Conservation (phyloP, 2,888 invertebrate genomes). For the Trachelus iudaicus region DNA sequence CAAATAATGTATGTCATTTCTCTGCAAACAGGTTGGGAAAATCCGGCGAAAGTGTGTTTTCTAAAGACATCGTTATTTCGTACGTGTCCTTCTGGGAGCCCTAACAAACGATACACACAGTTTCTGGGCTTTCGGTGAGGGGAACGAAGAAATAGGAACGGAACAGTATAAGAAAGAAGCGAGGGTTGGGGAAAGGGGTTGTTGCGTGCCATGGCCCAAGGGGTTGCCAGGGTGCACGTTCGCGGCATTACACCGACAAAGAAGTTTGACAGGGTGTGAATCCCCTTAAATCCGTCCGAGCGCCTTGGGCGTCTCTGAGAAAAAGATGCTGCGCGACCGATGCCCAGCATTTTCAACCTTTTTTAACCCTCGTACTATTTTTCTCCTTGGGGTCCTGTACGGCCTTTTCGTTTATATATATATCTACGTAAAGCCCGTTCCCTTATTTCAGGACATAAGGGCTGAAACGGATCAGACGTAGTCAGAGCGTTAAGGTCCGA, state of each 20-base stretch:
- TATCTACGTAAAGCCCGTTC: neutral
- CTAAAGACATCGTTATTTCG: neutral
- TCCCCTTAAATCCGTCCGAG: slow-evolving; percentile 20
- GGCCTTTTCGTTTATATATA: neutral
- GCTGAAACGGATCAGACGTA: neutral
- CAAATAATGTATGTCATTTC: neutral
- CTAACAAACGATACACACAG: neutral
- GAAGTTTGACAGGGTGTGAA: slow-evolving; percentile 24
- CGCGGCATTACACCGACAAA: slow-evolving; percentile 14
- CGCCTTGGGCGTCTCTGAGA: neutral
- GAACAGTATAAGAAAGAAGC: neutral
- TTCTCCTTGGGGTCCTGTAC: neutral
- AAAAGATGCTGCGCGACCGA: neutral
- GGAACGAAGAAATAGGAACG: neutral
- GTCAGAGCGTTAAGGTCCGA: neutral
- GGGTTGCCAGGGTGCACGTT: neutral
- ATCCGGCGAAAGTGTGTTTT: neutral
- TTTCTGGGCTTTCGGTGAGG: neutral
- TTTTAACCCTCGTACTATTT: neutral
- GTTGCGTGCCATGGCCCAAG: neutral
- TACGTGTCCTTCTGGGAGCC: neutral
- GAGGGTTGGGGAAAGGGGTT: neutral
- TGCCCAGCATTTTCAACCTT: neutral
- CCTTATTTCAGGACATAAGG: neutral
- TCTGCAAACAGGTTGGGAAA: neutral